phyloP scores from a whole-genome alignment of 1,140 invertebrate species.

The Chironomus striatipennis region DNA sequence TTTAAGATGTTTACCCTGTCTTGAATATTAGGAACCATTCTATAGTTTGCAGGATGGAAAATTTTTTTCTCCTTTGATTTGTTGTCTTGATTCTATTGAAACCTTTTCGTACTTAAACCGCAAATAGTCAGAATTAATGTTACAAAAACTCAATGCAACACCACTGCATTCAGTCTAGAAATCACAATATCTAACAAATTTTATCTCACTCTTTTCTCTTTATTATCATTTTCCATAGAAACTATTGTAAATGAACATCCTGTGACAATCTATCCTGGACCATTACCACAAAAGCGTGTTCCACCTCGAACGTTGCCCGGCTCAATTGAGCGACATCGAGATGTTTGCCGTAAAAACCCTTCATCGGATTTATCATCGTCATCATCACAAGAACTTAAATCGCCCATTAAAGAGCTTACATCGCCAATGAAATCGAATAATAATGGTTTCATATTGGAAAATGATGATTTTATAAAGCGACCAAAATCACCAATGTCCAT shows the following conservation, averaged over 20 bases:
- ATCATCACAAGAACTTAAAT: conserved; percentile 28
- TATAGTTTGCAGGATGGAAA: too few relatives aligned
- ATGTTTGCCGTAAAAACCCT: conserved; percentile 50
- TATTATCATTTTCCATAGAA: conserved; percentile 27
- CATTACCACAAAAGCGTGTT: conserved; percentile 46
- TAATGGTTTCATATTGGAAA: not conserved
- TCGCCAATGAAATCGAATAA: conserved; percentile 16
- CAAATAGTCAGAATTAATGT: too few relatives aligned
- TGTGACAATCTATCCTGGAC: conserved; percentile 51
- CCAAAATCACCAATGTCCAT: not conserved
- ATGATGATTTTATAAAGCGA: conserved; percentile 17
- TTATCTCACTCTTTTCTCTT: not conserved
- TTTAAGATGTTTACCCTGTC: too few relatives aligned
- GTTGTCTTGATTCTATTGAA: too few relatives aligned
- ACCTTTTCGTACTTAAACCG: too few relatives aligned
- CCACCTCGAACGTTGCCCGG: conserved; percentile 58
- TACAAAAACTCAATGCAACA: too few relatives aligned
- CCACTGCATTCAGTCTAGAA: not conserved
- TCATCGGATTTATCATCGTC: conserved; percentile 30
- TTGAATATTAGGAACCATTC: too few relatives aligned
- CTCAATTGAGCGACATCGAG: conserved; percentile 63
- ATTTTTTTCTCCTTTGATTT: too few relatives aligned
- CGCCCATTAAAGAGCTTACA: conserved; percentile 19
- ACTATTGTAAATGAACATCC: conserved; percentile 48
- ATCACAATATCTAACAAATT: not conserved